Base-by-base conservation (phyloP, 2,888 invertebrate genomes). In the Melanchra persicariae region DNA sequence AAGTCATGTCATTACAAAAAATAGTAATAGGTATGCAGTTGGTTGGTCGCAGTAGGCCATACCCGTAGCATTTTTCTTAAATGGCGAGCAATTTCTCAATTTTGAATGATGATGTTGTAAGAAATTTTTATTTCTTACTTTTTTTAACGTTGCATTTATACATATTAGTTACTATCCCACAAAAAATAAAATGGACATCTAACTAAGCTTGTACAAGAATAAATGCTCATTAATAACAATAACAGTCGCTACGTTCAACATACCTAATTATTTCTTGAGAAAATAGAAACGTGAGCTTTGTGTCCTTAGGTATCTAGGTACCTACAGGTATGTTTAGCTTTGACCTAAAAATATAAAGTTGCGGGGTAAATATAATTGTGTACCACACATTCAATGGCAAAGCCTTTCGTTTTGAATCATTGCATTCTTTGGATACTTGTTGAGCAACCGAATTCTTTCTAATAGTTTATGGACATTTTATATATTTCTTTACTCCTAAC, bases 21-120 rank as follows among this genome's bases (percentile, higher is more conserved):
- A 8, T 51, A 22, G 37, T 68, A 19, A 19, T 63, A 52, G 26
- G 26, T 59, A 52, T 19, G 8, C 3, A 45, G 43, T 10, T 34
- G 2, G 61, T 10, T 34, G 12, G 30, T 24, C 24, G 30, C 26
- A 65, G 24, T 43, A 49, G 12, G 15, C 37, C 22, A 26, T 55
- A n/a, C 24, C 2, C 7, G n/a, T 15, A n/a, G 7, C n/a, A 43
- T 74, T 68, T 66, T 60, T 51, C 52, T 63, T 52, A 65, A 74
- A 79, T 61, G 34, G 47, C 63, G 61, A 19, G 60, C 55, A n/a
- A 79, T 79, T 74, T 69, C 19, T 79, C 63, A 74, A 61, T 74
- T 74, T 61, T 61, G 63, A 79, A 61, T 43, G 40, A 77, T 57
- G 51, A 68, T 61, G 17, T 52, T 60, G 51, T 55, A 55, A 17